These are phyloP conservation scores for Larimichthys polyactis DNA, from an alignment of 2,113 vertebrate species.

Conservation along the genomic window DNA sequence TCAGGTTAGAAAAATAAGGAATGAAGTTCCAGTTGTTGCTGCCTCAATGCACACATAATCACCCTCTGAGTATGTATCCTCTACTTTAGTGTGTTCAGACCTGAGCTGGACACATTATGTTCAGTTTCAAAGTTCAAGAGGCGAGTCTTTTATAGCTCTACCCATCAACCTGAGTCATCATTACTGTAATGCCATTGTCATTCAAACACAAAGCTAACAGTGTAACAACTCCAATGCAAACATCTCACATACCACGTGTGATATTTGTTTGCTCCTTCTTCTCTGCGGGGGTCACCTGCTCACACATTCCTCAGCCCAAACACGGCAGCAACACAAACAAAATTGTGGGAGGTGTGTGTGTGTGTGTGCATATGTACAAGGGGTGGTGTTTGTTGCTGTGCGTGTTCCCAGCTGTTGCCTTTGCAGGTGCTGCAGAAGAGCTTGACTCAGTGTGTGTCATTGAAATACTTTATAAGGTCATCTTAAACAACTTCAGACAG, in stretches of 20 bases:
- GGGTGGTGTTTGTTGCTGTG: conserved; percentile 43
- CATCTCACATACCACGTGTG: background rate
- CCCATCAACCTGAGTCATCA: conserved; percentile 16
- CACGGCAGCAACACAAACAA: conserved; percentile 65
- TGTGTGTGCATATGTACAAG: conserved; percentile 34
- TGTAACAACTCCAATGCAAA: conserved; percentile 1
- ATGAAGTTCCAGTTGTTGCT: background rate
- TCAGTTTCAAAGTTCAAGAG: background rate
- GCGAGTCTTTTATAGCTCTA: background rate
- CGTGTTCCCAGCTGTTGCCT: conserved; percentile 73
- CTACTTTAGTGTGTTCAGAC: background rate
- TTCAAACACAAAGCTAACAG: conserved; percentile 11
- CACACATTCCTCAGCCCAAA: conserved; percentile 67
- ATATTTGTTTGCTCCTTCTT: conserved; percentile 25
- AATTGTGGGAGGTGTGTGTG: conserved; percentile 62
- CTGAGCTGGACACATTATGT: background rate
- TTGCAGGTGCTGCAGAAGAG: conserved; percentile 49
- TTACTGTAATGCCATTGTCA: background rate
- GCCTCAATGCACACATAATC: background rate
- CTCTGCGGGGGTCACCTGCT: conserved; percentile 66
- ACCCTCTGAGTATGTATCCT: background rate
- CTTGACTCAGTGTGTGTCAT: conserved; percentile 42
- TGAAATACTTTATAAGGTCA: conserved; percentile 45
- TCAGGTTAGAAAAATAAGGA: background rate
- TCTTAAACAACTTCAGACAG: conserved; percentile 23